These are phyloP conservation scores for Mustelus asterias DNA, from an alignment of 2,113 vertebrate species.

Conservation along the genomic window DNA sequence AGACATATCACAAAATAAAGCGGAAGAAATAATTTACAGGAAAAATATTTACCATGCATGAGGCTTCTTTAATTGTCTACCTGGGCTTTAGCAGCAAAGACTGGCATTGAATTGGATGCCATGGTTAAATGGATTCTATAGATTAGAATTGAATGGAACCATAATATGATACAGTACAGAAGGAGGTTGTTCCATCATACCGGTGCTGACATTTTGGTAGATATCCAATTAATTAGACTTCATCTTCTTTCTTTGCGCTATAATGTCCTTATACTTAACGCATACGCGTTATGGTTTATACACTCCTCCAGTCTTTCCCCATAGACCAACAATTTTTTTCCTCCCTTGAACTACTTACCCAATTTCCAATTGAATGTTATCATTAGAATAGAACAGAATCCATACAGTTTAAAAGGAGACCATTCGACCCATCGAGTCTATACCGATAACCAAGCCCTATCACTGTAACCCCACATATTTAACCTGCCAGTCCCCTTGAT, in stretches of 20 bases:
- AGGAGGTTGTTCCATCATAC: not conserved
- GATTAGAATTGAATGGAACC: not conserved
- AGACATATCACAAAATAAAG: not conserved
- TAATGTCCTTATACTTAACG: not conserved
- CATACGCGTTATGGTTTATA: not conserved
- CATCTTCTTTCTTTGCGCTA: not conserved
- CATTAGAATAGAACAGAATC: not conserved
- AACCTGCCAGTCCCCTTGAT: too few species aligned
- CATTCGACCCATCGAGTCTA: too few species aligned
- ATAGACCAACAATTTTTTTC: not conserved
- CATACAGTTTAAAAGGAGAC: too few species aligned
- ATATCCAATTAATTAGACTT: not conserved
- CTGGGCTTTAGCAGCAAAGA: not conserved
- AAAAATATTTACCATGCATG: not conserved
- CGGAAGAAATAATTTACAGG: not conserved
- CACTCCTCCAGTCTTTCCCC: not conserved
- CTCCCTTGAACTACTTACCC: not conserved
- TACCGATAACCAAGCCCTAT: too few species aligned
- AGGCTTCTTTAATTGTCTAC: not conserved
- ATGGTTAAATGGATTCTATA: not conserved
- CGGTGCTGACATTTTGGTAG: not conserved
- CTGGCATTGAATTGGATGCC: not conserved
- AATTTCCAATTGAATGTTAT: not conserved
- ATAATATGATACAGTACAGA: not conserved
- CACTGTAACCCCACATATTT: too few species aligned